Evolutionary conservation across 2,888 invertebrate genomes (phyloP).

Genomic region (Ptychoptera contaminata): DNA sequence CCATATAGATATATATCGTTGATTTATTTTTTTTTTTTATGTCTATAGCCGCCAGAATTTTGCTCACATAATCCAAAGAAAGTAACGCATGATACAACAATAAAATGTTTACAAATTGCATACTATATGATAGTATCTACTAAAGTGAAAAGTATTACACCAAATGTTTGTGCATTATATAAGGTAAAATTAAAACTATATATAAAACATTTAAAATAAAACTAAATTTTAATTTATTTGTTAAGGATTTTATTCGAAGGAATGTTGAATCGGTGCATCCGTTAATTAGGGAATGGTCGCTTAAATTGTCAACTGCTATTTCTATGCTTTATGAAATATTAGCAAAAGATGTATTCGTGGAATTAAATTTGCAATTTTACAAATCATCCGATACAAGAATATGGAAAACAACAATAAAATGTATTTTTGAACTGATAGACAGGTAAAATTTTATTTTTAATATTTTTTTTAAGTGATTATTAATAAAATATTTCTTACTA

Average conservation of each 20-base stretch:
- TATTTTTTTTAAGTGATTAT: not conserved
- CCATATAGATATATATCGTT: no score
- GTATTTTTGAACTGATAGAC: conserved; percentile 27
- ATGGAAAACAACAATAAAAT: conserved; percentile 25
- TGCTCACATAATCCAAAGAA: conserved; percentile 14
- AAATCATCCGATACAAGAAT: conserved; percentile 24
- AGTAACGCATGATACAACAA: conserved; percentile 31
- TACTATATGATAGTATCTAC: conserved; percentile 35
- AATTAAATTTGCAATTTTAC: conserved; percentile 25
- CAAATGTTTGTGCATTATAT: conserved; percentile 31
- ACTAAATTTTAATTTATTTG: no score
- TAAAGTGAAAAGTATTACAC: conserved; percentile 33
- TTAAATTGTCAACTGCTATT: conserved; percentile 55
- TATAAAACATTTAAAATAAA: no score
- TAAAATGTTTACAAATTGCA: conserved; percentile 40
- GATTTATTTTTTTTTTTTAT: no score
- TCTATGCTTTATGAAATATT: conserved; percentile 57
- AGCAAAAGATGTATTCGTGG: conserved; percentile 39
- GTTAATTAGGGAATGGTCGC: conserved; percentile 45
- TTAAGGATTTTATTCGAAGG: conserved; percentile 28
- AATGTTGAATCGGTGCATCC: conserved; percentile 33
- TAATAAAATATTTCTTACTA: not conserved
- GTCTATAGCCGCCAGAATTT: no score
- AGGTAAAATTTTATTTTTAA: conserved; percentile 12
- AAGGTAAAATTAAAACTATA: conserved; percentile 12